phyloP scores from a whole-genome alignment of 2,113 vertebrate species.

The Cathartes aura region DNA sequence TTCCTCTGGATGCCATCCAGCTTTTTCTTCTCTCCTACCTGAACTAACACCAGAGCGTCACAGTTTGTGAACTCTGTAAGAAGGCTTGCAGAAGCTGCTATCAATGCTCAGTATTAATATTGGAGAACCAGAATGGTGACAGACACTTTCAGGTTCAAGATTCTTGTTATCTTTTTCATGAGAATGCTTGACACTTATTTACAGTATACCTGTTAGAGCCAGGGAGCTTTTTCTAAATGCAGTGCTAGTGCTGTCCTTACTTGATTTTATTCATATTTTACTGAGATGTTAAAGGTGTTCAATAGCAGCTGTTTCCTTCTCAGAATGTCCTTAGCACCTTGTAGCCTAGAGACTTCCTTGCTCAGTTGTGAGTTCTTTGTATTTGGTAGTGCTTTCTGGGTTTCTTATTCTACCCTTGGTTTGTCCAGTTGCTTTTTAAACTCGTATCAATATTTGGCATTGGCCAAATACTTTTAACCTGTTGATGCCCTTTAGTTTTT shows the following conservation, averaged over 20 bases:
- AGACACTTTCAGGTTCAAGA: not conserved
- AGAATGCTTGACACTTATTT: not conserved
- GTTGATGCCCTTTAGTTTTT: not conserved
- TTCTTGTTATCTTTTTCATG: not conserved
- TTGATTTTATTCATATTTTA: not conserved
- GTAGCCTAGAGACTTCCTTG: not conserved
- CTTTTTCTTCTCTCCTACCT: not conserved
- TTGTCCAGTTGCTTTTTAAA: not conserved
- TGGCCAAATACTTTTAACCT: not conserved
- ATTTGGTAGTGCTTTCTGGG: not conserved
- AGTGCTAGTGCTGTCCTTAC: not conserved
- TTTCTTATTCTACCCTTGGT: not conserved
- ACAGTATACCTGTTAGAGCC: not conserved
- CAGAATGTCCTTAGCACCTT: not conserved
- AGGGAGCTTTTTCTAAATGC: not conserved
- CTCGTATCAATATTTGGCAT: accelerated
- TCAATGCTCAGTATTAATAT: not conserved
- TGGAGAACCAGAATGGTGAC: not conserved
- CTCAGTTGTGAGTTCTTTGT: not conserved
- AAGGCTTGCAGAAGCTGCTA: not conserved
- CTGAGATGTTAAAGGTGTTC: not conserved
- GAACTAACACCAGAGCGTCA: not conserved
- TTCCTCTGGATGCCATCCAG: not conserved
- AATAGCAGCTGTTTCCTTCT: not conserved
- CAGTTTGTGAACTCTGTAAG: not conserved